Base-by-base conservation (phyloP, 2,888 invertebrate species). In the Phasia obesa region DNA sequence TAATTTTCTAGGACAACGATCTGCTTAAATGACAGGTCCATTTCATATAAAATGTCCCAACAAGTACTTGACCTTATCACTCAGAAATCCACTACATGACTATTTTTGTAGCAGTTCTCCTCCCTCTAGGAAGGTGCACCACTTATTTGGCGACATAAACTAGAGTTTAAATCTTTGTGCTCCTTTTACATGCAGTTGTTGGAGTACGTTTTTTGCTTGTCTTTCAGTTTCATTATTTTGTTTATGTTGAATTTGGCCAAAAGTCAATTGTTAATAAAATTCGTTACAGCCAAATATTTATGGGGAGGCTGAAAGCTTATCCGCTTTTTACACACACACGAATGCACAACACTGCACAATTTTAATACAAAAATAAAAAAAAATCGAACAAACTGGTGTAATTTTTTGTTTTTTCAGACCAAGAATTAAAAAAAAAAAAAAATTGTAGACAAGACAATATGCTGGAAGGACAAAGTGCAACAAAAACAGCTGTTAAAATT, bases 201-300 rank as follows among this genome's bases (percentile, higher is more conserved):
- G 49, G 38, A 53, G 49, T 25, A 49, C 15, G 21, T 44, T 31
- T 17, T 31, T 4, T 11, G 23, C 5, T 53, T 47, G 21, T 27
- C 4, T 35, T 19, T 2, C 44, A 44, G 47, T 62, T 49, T 64
- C 23, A 35, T 35, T 23, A 51, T 47, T 80, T 81, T 65, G 59
- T 81, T 80, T 69, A 73, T 70, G 74, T 31, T 27, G 13, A 21
- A 49, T 59, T 70, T 77, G 49, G 57, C 69, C 81, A 77, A 77
- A 82, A 82, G 73, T 82, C 81, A 70, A 82, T 82, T 78, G 82
- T 44, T 82, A 78, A 65, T 74, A 70, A 82, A 82, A 82, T 74
- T 69, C 78, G 69, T 74, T 74, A 57, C 62, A 62, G 21, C 59
- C 49, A 59, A 53, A 67, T 53, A 47, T 67, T 74, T 71, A 35